Evolutionary conservation across 2,888 invertebrate genomes (phyloP), one percentile per base, ranked within the genome.

Genomic region (Lymantria monacha): DNA sequence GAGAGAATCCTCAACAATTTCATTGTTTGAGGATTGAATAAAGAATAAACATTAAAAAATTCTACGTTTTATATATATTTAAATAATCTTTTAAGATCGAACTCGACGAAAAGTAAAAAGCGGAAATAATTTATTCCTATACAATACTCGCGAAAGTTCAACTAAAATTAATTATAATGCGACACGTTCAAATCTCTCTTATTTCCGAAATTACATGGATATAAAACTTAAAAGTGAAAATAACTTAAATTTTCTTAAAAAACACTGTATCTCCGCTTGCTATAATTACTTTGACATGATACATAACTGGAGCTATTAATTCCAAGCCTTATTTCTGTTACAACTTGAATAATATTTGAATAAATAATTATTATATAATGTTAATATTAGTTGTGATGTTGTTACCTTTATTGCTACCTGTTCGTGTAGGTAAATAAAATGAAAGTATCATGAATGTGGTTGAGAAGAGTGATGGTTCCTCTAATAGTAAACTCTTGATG

Each of bases 301-400:
- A 60, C n/a, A n/a, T 57, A 55, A 66, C 57, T 57, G 53, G 53
- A 53, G 43, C 52, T 13, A 49, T 49, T 43, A 53, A 53, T 45
- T 42, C 45, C 45, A 48, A n/a, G 41, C 13, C 45, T 42, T 40
- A 48, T 43, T 49, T 55, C 51, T 61, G 54, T 44, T 47, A 44
- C 47, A 59, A 59, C 43, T 59, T 53, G 59, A 49, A 50, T 59
- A 63, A 51, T 51, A 63, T 59, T 62, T 51, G 37, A 63, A 57
- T 64, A 52, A 56, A 55, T 57, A 44, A 51, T 43, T 13, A 55
- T 63, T 60, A 52, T 51, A 45, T 49, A 61, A 64, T 44, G 60
- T 54, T 50, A 57, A 48, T 44, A 14, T 44, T 42, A 55, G 43
- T 58, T 53, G 46, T 50, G 49, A 48, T 14, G 44, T 36, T 9